These are phyloP conservation scores for Iguana delicatissima DNA, from an alignment of 2,797 vertebrate genomes.

Conservation along the genomic window DNA sequence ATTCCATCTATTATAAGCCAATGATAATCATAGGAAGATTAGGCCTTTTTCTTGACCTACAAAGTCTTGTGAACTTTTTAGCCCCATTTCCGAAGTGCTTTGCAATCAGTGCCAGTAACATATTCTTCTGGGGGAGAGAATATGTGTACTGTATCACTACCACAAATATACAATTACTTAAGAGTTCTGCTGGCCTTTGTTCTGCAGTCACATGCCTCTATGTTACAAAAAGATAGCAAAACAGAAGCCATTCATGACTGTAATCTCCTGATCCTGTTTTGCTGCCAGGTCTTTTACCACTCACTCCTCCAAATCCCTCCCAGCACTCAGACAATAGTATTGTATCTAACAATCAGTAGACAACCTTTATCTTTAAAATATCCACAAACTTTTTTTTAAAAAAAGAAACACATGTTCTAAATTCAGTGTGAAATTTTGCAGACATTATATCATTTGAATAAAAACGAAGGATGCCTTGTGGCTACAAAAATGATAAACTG, in stretches of 20 bases:
- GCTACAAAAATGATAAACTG: background rate
- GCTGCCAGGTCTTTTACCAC: constrained; percentile 4
- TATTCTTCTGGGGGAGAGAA: background rate
- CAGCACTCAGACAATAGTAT: rapidly evolving
- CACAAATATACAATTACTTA: constrained; percentile 1
- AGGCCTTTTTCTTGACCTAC: background rate
- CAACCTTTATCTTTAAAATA: background rate
- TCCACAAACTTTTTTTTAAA: background rate
- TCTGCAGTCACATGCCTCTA: background rate
- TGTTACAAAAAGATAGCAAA: background rate
- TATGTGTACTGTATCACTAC: background rate
- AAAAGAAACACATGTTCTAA: background rate
- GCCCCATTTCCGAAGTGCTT: background rate
- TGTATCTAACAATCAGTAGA: background rate
- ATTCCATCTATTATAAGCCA: constrained; percentile 19
- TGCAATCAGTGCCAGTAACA: background rate
- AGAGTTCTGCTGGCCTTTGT: constrained; percentile 12
- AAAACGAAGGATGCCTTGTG: background rate
- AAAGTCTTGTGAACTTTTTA: constrained; percentile 10
- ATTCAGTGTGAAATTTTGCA: background rate
- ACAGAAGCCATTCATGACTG: rapidly evolving
- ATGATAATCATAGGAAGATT: constrained; percentile 13
- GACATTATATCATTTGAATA: background rate
- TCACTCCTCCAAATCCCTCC: background rate
- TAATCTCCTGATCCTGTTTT: background rate